These are phyloP conservation scores for Ennomos erosarius DNA, from an alignment of 2,888 invertebrate species.

Conservation along the genomic window DNA sequence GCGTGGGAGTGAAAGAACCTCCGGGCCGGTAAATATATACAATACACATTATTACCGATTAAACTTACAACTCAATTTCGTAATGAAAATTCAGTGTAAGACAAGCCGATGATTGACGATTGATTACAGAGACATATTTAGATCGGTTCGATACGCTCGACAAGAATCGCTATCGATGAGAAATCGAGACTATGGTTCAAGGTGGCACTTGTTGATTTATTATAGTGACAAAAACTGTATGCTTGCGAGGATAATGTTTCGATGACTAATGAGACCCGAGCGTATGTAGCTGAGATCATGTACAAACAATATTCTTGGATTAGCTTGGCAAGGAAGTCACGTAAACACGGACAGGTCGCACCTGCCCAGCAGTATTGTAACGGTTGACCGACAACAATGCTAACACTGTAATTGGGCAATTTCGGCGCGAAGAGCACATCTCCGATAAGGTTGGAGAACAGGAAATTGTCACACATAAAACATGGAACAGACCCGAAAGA, in stretches of 20 bases:
- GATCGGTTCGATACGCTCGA: slow-evolving; percentile 75
- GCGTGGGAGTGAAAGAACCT: slow-evolving; percentile 50
- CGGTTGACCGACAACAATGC: slow-evolving; percentile 78
- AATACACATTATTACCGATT: slow-evolving; percentile 37
- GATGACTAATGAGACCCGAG: slow-evolving; percentile 38
- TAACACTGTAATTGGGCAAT: slow-evolving; percentile 73
- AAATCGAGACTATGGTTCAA: slow-evolving; percentile 77
- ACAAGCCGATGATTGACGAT: slow-evolving; percentile 65
- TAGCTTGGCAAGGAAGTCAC: slow-evolving; percentile 66
- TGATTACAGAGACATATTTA: slow-evolving; percentile 75
- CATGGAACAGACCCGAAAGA: slow-evolving; percentile 32
- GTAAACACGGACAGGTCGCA: slow-evolving; percentile 67
- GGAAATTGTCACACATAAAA: slow-evolving; percentile 63
- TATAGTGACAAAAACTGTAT: slow-evolving; percentile 57
- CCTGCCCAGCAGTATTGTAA: slow-evolving; percentile 69
- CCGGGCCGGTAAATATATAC: slow-evolving; percentile 33
- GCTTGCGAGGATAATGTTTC: slow-evolving; percentile 41
- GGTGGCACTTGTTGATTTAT: slow-evolving; percentile 66
- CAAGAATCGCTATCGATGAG: slow-evolving; percentile 68
- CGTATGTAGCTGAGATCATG: slow-evolving; percentile 18
- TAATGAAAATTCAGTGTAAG: slow-evolving; percentile 69
- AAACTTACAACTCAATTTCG: slow-evolving; percentile 64
- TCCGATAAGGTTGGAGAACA: slow-evolving; percentile 70
- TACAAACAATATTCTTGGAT: slow-evolving; percentile 44
- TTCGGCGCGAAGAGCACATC: slow-evolving; percentile 68